Evolutionary conservation across 1,140 invertebrate species (phyloP), one percentile per base, ranked within the genome.

Genomic region (Panulirus ornatus): DNA sequence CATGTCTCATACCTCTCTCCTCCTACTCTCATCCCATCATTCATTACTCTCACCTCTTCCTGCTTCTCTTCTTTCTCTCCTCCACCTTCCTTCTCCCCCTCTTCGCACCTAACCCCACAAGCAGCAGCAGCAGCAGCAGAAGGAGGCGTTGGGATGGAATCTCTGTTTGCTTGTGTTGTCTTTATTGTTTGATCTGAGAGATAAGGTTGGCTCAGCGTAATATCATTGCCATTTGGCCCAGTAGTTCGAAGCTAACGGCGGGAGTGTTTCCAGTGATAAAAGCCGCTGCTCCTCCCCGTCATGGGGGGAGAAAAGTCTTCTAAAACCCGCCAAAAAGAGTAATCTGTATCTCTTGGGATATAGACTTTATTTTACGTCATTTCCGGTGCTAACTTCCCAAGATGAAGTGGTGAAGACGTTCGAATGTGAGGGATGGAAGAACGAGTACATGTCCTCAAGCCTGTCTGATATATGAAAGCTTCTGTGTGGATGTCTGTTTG

Each of bases 221-320:
- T 73, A 47, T 47, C 40, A 70, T 71, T 27, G 6, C 54, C 83
- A 84, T 84, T 84, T 71, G 27, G 30, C 42, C 30, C 34, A 47
- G 63, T 71, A 40, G 66, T 44, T 73, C 42, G 27, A 19, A 19
- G 30, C 70, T 84, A 84, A 84, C 83, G 83, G 73, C 63, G 11
- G 11, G 83, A 81, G 78, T 81, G 78, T 81, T 54, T 81, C 19
- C 30, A 58, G 78, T 81, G 78, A 81, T 81, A 81, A 58, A 81
- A 54, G 27, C n/a, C 27, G 34, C 30, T 66, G 9, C 30, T 66
- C 58, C 58, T 66, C 5, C 22, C n/a, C 58, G 30, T 66, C 58
- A 66, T 5, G 9, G 30, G n/a, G 22, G 30, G n/a, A 6, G 2
- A 1, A 30, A 5, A 66, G 58, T 66, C 54, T 5, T 58, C 19